Evolutionary conservation across 2,888 invertebrate species (phyloP).

Genomic region (Hartigia nigra): DNA sequence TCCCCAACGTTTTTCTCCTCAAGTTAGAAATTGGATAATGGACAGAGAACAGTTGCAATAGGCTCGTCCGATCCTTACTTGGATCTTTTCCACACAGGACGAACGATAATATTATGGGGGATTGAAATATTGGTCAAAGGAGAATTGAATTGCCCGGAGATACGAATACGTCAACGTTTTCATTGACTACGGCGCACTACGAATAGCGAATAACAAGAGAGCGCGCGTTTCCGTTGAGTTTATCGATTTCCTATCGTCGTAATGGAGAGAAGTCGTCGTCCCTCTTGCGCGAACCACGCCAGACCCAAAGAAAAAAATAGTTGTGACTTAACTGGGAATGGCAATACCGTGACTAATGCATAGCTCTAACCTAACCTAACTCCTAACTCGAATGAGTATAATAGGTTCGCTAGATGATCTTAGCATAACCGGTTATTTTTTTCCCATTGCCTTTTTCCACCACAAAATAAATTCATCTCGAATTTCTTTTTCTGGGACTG

Average conservation of each 20-base stretch:
- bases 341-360: background rate
- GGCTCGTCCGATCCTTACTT: background rate
- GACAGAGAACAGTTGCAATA: background rate
- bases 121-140: background rate
- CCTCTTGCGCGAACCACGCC: background rate
- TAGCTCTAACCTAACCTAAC: background rate
- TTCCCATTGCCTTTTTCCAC: background rate
- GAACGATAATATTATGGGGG: background rate
- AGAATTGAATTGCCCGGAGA: background rate
- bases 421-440: background rate
- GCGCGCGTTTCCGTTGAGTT: background rate
- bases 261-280: background rate
- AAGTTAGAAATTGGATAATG: background rate
- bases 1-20: background rate
- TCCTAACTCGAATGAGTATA: background rate
- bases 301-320: background rate
- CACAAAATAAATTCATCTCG: background rate
- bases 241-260: background rate
- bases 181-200: background rate
- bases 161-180: background rate
- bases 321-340: background rate
- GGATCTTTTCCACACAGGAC: background rate
- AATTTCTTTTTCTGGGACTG: background rate
- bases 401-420: background rate
- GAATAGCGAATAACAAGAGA: background rate